Evolutionary conservation across 2,113 vertebrate species (phyloP).

Genomic region (Calonectris borealis): DNA sequence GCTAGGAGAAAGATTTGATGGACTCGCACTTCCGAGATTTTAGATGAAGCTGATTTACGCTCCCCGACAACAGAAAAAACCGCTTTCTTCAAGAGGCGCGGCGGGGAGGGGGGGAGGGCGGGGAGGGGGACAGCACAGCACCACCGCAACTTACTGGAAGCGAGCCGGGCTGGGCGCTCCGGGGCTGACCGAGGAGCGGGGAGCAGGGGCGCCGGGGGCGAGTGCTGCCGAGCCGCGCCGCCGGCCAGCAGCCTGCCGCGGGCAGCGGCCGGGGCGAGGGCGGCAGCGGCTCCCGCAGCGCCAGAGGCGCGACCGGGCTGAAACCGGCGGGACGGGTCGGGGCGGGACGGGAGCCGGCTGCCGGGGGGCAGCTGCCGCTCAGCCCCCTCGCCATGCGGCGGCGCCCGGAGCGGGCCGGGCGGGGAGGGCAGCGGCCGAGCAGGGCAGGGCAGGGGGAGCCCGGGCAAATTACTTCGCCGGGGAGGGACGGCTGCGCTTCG

Average conservation of each 20-base stretch:
- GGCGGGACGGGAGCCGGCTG: too few relatives aligned
- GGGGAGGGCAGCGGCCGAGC: not conserved
- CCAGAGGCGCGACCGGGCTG: too few relatives aligned
- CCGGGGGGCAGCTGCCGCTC: too few relatives aligned
- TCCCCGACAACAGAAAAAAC: conserved; percentile 14
- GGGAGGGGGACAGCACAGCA: not conserved
- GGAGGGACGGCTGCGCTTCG: not conserved
- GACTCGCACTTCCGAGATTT: conserved; percentile 45
- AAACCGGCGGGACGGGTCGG: too few relatives aligned
- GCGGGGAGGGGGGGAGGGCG: not conserved
- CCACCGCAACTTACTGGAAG: not conserved
- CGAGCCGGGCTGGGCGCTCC: not conserved
- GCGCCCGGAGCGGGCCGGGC: too few relatives aligned
- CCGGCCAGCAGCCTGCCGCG: too few relatives aligned
- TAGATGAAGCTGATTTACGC: conserved; percentile 48
- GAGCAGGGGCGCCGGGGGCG: too few relatives aligned
- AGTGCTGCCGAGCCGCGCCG: too few relatives aligned
- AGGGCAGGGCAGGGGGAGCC: too few relatives aligned
- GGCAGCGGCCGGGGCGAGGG: too few relatives aligned
- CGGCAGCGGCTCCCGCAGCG: too few relatives aligned
- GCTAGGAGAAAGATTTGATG: conserved; percentile 34
- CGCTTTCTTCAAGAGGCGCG: conserved; percentile 22
- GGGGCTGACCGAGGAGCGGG: not conserved
- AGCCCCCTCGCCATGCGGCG: too few relatives aligned
- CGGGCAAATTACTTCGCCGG: not conserved